These are phyloP conservation scores for Athalia rosae DNA, from an alignment of 2,888 invertebrate genomes.

Conservation along the genomic window DNA sequence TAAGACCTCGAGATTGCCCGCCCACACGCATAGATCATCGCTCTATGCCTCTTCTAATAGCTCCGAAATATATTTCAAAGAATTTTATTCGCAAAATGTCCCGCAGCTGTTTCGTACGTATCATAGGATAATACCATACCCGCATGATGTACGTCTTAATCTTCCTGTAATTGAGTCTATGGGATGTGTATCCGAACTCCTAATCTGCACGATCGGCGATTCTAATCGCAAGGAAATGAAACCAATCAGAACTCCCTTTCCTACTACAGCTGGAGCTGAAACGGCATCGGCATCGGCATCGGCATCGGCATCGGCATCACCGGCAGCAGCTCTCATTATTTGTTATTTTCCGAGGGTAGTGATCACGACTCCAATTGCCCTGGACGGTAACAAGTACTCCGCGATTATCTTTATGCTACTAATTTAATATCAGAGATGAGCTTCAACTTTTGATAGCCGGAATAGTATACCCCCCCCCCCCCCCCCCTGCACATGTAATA, in stretches of 20 bases:
- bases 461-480: background rate
- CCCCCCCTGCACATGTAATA: background rate
- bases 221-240: slow-evolving; percentile 39
- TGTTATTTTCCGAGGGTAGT: slow-evolving; percentile 37
- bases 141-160: background rate
- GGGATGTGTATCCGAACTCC: slow-evolving; percentile 24
- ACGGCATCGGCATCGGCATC: too few species aligned
- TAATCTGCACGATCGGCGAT: slow-evolving; percentile 33
- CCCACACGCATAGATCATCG: too few species aligned
- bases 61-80: too few species aligned
- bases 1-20: too few species aligned
- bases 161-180: slow-evolving; percentile 15
- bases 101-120: too few species aligned
- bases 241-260: slow-evolving; percentile 30
- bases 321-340: slow-evolving; percentile 23
- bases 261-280: background rate
- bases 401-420: slow-evolving; percentile 7
- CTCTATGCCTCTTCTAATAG: too few species aligned
- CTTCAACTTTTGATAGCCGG: background rate
- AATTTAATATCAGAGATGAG: slow-evolving; percentile 30
- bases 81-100: too few species aligned
- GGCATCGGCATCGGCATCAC: too few species aligned
- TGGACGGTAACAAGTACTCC: slow-evolving; percentile 12
- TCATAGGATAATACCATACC: background rate
- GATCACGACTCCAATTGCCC: slow-evolving; percentile 31